A percentile compares a stretch with the other conserved stretches of the same genome.
Evolutionary conservation across 2,113 vertebrate genomes (phyloP).

Genomic region (Sturnira hondurensis): DNA sequence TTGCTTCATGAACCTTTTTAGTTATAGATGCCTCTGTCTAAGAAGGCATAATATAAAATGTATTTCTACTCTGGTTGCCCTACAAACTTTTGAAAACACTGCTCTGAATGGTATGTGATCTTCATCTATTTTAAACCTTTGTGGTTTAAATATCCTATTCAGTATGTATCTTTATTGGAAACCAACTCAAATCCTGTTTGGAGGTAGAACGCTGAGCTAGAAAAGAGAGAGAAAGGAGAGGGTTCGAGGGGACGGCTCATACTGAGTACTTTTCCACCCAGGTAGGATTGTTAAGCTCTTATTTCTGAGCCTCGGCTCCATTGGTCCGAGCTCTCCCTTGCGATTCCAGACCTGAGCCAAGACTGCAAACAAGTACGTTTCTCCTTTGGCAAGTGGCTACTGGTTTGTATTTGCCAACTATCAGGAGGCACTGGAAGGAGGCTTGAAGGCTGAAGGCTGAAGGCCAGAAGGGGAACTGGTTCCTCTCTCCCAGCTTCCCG

Average conservation of each 20-base stretch:
- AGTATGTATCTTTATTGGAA: neutral
- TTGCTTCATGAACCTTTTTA: neutral
- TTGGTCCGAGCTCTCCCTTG: neutral
- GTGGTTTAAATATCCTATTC: neutral
- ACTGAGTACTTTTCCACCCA: neutral
- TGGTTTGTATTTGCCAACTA: neutral
- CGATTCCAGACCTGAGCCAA: neutral
- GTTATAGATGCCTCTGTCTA: neutral
- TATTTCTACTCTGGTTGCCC: neutral
- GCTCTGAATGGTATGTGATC: neutral
- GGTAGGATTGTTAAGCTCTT: neutral
- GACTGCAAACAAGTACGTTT: neutral
- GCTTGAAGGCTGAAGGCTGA: neutral
- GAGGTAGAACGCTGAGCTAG: neutral
- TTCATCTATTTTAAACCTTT: neutral
- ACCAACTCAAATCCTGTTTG: neutral
- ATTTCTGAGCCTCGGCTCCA: neutral
- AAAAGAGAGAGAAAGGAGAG: neutral
- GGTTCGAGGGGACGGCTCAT: neutral
- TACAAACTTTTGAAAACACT: neutral
- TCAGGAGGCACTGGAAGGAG: neutral
- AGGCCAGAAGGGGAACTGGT: neutral
- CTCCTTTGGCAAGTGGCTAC: neutral
- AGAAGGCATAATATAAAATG: neutral
- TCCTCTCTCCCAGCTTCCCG: neutral